phyloP scores from a whole-genome alignment of 2,797 vertebrate species.

The Naso thynnoides region DNA sequence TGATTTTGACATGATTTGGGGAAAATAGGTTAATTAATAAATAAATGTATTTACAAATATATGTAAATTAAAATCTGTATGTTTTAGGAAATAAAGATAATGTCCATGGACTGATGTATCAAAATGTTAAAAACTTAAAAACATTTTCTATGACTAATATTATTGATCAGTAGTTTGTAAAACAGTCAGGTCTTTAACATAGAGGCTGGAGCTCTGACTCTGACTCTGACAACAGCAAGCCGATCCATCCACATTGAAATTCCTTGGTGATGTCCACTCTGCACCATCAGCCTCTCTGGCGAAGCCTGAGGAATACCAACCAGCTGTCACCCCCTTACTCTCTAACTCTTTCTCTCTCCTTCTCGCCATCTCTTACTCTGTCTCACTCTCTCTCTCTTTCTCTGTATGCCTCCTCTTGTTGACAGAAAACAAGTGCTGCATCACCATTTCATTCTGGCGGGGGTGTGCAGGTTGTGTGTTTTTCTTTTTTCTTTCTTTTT shows the following conservation, averaged over 20 bases:
- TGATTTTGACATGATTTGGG: too few relatives aligned
- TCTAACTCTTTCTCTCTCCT: constrained; percentile 30
- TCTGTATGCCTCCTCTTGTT: constrained; percentile 56
- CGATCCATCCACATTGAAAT: constrained; percentile 75
- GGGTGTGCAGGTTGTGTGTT: constrained; percentile 52
- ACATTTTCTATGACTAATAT: neutral
- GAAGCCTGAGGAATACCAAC: constrained; percentile 81
- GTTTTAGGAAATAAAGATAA: neutral
- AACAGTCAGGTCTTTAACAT: constrained; percentile 23
- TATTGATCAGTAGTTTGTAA: constrained; percentile 5
- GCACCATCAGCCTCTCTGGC: constrained; percentile 74
- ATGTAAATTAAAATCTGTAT: neutral
- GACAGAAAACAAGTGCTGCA: constrained; percentile 78
- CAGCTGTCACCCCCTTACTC: constrained; percentile 61
- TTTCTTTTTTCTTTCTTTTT: constrained; percentile 3
- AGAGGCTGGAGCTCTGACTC: constrained; percentile 33
- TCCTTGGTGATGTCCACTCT: constrained; percentile 79
- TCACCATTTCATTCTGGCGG: constrained; percentile 75
- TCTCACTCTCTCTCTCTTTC: constrained; percentile 37
- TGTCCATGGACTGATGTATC: neutral
- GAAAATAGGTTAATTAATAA: too few relatives aligned
- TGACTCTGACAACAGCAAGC: constrained; percentile 56
- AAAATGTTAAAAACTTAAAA: neutral
- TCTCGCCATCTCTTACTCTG: constrained; percentile 37
- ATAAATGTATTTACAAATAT: too few relatives aligned